Evolutionary conservation across 2,797 vertebrate genomes (phyloP), one percentile per base, ranked within the genome.

Genomic region (Myripristis jacobus): DNA sequence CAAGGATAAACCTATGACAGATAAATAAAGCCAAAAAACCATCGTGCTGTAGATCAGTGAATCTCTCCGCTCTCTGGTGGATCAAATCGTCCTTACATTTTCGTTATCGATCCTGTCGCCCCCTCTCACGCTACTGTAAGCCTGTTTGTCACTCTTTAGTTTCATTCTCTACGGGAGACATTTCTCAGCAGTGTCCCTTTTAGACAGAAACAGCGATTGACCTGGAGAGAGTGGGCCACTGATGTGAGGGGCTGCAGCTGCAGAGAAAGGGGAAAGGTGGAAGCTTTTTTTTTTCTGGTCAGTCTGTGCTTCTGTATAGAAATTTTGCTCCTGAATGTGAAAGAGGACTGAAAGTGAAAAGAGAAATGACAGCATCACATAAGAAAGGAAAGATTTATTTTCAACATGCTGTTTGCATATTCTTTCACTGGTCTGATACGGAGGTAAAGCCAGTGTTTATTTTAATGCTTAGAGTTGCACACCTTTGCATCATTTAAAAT

Each of bases 121-220:
- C 24, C 15, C 12, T 12, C 55, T 59, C 12, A 48, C 16, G 16
- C 56, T 16, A 13, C 74, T 50, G 22, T 21, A 18, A 73, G 48
- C 34, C 62, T 27, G 55, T 24, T 13, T 72, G 70, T 75, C 57
- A 61, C 73, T 61, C 59, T 27, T 57, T 41, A 31, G 27, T 73
- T 68, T 52, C 48, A 73, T 65, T 66, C 66, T 43, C 70, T 58
- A 6, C 18, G 66, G 67, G 73, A 58, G n/a, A 19, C 54, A 48
- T 74, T 77, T 81, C 69, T 70, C 48, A 75, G 61, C 74, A 52
- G 58, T 72, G 50, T 66, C 44, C 29, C 62, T 11, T 43, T 47
- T 27, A 67, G 38, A 62, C 46, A 43, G 18, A 67, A 73, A 46
- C 24, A 44, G 55, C 16, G 12, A 51, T 15, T 31, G 21, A 56